Evolutionary conservation across 1,140 invertebrate species (phyloP), one percentile per base, ranked within the genome.

Genomic region (Camponotus pennsylvanicus): DNA sequence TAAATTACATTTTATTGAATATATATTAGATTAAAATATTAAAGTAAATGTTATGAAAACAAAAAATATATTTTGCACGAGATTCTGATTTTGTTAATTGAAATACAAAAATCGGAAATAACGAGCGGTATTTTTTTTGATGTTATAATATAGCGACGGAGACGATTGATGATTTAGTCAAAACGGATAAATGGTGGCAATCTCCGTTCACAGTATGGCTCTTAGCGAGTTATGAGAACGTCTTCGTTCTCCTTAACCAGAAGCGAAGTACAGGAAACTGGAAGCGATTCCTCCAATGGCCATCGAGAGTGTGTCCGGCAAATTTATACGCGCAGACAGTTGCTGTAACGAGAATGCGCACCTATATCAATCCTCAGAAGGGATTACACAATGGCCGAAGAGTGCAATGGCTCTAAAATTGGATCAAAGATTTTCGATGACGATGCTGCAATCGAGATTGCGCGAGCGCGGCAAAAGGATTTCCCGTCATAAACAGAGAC

Each of bases 301-400:
- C 57, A 64, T 89, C 76, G 64, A 32, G n/a, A 77, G 66, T 86
- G 63, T 79, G 86, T 88, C 83, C 63, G 76, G 67, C 32, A 88
- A 88, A 89, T 89, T 88, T 89, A 88, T 89, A 85, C 57, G 82
- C 55, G 75, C 49, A 45, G 83, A 76, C 67, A 40, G 42, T 45
- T 52, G 37, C 64, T 75, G 37, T 69, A 82, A 66, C 85, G 40
- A 34, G 27, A 40, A 11, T 40, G 34, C 42, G 34, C 45, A 52
- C 32, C 57, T 87, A 87, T 82, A 87, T 89, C 86, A 87, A 52
- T 85, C 84, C 27, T 49, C 32, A 57, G 45, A 59, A 80, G 49
- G 61, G 79, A 85, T 87, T 89, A 82, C 69, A 45, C 40, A 69
- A 15, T 63, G 70, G 64, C 59, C 40, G 27, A 59, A 63, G 82